Conservation (phyloP, 2,113 vertebrate genomes). For the Gymnocephalus cernua region DNA sequence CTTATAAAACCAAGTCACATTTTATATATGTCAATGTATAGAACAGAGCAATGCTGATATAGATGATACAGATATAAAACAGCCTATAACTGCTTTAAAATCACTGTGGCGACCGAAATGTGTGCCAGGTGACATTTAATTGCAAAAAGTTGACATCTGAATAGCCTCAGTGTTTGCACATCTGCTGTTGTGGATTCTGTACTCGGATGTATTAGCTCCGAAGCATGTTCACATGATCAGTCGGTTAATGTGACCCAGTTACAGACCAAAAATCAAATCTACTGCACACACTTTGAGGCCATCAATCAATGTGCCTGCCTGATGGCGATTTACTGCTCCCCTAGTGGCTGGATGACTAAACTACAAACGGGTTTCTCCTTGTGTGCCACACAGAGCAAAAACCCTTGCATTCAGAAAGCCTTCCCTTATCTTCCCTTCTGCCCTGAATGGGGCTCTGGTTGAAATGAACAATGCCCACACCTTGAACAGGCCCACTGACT, state of each 20-base stretch:
- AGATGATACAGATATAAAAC: constrained; percentile 17
- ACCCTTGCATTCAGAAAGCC: constrained; percentile 67
- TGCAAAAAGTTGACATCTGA: constrained; percentile 46
- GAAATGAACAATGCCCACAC: constrained; percentile 78
- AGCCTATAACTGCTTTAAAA: background rate
- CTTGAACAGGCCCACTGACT: constrained; percentile 79
- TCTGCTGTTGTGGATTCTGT: constrained; percentile 55
- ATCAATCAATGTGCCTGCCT: constrained; percentile 57
- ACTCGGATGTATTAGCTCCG: constrained; percentile 48
- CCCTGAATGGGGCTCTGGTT: constrained; percentile 59
- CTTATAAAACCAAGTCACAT: background rate
- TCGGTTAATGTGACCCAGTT: constrained; percentile 63
- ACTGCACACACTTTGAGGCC: constrained; percentile 59
- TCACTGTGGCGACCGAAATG: constrained; percentile 29
- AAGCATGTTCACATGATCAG: constrained; percentile 72
- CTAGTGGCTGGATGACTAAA: constrained; percentile 59
- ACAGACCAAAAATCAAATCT: constrained; percentile 70
- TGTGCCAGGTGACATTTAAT: constrained; percentile 56
- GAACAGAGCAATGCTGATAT: constrained; percentile 3
- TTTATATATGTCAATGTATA: background rate
- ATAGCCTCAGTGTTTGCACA: constrained; percentile 71
- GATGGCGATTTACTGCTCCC: constrained; percentile 18
- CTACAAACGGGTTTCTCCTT: constrained; percentile 39
- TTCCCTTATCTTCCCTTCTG: constrained; percentile 69
- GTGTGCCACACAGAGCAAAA: constrained; percentile 74